These are phyloP conservation scores for Larimichthys crocea DNA, from an alignment of 2,113 vertebrate genomes.

Conservation along the genomic window DNA sequence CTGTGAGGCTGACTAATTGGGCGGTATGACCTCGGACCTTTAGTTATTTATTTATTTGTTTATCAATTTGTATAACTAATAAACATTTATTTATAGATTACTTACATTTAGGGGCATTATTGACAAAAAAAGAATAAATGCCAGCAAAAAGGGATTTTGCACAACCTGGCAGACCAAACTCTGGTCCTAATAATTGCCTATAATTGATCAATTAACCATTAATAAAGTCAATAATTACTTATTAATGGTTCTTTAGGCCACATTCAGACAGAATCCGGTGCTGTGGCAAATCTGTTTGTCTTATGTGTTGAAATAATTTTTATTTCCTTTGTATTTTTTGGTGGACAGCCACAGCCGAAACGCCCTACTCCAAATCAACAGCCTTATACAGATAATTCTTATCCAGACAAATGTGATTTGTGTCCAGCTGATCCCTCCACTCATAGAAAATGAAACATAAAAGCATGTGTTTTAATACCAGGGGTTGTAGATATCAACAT, in stretches of 20 bases:
- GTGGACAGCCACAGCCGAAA: too few relatives aligned
- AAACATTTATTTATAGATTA: too few relatives aligned
- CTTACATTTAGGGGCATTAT: background rate
- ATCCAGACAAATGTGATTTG: too few relatives aligned
- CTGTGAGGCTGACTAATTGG: slow-evolving; percentile 15
- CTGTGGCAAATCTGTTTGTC: too few relatives aligned
- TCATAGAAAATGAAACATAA: background rate
- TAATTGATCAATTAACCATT: background rate
- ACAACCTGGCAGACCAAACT: background rate
- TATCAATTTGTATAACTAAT: background rate
- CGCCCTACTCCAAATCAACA: too few relatives aligned
- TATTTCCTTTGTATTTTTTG: too few relatives aligned
- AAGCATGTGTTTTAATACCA: background rate
- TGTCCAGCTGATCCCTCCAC: background rate
- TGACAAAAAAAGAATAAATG: background rate
- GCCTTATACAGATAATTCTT: too few relatives aligned
- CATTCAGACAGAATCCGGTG: too few relatives aligned
- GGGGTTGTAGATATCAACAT: background rate
- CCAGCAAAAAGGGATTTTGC: background rate
- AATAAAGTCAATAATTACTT: background rate
- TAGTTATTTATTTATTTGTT: too few relatives aligned
- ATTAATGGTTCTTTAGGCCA: too few relatives aligned
- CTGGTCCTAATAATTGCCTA: background rate
- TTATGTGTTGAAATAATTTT: too few relatives aligned
- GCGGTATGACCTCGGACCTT: slow-evolving; percentile 7